A percentile compares a stretch with the other conserved stretches of the same genome.
phyloP scores from a whole-genome alignment of 2,797 vertebrate genomes.

The Bucorvus abyssinicus region DNA sequence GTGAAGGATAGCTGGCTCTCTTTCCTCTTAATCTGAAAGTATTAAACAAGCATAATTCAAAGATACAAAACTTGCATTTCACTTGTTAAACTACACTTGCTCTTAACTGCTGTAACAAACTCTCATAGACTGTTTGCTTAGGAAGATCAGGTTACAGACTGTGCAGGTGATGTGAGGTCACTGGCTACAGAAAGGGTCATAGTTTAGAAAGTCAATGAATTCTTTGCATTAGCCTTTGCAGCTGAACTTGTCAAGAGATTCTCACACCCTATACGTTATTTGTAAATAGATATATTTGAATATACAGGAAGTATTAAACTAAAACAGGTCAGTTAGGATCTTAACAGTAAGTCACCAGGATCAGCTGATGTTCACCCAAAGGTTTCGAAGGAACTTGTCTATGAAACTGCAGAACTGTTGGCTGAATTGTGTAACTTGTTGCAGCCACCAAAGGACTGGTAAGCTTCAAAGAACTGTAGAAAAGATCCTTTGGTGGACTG shows the following conservation, averaged over 20 bases:
- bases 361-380: neutral
- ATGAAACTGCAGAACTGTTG: neutral
- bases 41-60: neutral
- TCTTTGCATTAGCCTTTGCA: neutral
- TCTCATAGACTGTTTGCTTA: neutral
- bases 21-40: neutral
- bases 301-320: neutral
- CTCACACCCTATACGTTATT: neutral
- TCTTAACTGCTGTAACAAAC: neutral
- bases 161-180: neutral
- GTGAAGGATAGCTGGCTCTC: neutral
- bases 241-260: neutral
- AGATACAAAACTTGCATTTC: neutral
- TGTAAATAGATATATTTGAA: neutral
- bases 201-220: neutral
- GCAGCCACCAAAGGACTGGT: neutral
- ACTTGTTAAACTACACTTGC: neutral
- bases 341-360: neutral
- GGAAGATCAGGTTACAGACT: neutral
- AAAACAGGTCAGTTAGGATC: neutral
- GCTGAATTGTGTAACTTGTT: neutral
- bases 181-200: neutral
- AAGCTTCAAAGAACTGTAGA: neutral
- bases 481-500: neutral
- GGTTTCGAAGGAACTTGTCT: neutral